A percentile compares a stretch with the other conserved stretches of the same genome.
phyloP scores from a whole-genome alignment of 2,888 invertebrate genomes.

The Camptogramma bilineatum region DNA sequence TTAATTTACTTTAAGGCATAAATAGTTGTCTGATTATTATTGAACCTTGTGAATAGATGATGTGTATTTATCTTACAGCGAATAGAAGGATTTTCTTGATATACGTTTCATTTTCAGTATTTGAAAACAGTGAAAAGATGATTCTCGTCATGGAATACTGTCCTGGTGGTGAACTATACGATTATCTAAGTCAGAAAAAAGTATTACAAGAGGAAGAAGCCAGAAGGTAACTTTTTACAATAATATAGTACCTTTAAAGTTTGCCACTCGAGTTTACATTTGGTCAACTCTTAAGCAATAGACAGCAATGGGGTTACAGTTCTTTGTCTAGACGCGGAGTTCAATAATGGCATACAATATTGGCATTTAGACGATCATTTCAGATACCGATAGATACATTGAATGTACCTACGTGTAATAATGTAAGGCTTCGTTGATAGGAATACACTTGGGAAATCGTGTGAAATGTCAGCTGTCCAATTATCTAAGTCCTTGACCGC shows the following conservation, averaged over 20 bases:
- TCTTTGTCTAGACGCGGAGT: background rate
- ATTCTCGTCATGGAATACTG: conserved; percentile 99
- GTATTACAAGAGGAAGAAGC: conserved; percentile 97
- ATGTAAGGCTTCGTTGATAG: background rate
- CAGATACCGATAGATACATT: background rate
- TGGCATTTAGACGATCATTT: background rate
- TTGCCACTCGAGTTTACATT: too few relatives aligned
- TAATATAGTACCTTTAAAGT: background rate
- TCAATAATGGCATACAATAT: background rate
- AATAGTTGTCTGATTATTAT: too few relatives aligned
- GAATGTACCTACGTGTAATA: background rate
- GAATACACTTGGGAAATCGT: background rate
- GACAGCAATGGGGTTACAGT: too few relatives aligned
- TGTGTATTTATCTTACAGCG: too few relatives aligned
- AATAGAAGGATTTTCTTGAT: too few relatives aligned
- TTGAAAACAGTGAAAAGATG: conserved; percentile 99
- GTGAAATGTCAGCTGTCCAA: background rate
- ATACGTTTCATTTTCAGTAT: conserved; percentile 88
- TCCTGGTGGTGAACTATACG: conserved; percentile 98
- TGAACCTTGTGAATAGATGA: too few relatives aligned
- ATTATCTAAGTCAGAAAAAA: conserved; percentile 96
- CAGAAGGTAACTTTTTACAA: conserved; percentile 77
- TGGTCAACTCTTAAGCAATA: too few relatives aligned
- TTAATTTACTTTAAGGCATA: too few relatives aligned
- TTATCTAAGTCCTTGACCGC: background rate